These are phyloP conservation scores for Melanophora roralis DNA, from an alignment of 2,888 invertebrate species.

Conservation along the genomic window DNA sequence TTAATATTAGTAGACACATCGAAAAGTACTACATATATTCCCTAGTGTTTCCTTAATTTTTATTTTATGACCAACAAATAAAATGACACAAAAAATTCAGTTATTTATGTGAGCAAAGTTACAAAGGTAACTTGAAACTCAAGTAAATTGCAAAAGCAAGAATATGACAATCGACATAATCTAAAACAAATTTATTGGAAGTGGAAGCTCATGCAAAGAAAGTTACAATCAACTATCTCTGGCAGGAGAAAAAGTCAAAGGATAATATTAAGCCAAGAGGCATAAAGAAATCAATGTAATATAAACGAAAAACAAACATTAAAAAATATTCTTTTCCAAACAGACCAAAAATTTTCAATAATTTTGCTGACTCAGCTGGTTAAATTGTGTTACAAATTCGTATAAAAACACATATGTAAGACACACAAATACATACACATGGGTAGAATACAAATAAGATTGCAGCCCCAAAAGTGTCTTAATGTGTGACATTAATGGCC, in stretches of 20 bases:
- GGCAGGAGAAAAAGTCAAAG: slow-evolving; percentile 8
- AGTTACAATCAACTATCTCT: slow-evolving; percentile 24
- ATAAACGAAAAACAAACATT: slow-evolving; percentile 3
- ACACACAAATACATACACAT: neutral
- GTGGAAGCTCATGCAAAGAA: slow-evolving; percentile 47
- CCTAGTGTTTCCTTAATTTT: neutral
- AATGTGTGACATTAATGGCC: slow-evolving; percentile 48
- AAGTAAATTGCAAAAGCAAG: slow-evolving; percentile 46
- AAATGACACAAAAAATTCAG: neutral
- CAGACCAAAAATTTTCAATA: neutral
- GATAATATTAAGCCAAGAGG: neutral
- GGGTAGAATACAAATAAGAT: slow-evolving; percentile 45
- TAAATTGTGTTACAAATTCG: neutral
- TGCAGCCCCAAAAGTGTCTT: slow-evolving; percentile 26
- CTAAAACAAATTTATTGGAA: slow-evolving; percentile 55
- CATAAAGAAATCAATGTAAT: neutral
- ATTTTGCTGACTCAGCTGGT: slow-evolving; percentile 28
- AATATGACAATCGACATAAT: slow-evolving; percentile 58
- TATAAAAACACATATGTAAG: neutral
- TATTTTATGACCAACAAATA: neutral
- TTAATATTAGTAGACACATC: too few species aligned
- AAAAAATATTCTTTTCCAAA: slow-evolving; percentile 13
- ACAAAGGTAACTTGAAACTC: slow-evolving; percentile 47
- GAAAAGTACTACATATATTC: too few species aligned
- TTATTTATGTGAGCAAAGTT: slow-evolving; percentile 45